These are phyloP conservation scores for Caenorhabditis sp. DNA, from an alignment of 2,888 invertebrate genomes.

Conservation along the genomic window DNA sequence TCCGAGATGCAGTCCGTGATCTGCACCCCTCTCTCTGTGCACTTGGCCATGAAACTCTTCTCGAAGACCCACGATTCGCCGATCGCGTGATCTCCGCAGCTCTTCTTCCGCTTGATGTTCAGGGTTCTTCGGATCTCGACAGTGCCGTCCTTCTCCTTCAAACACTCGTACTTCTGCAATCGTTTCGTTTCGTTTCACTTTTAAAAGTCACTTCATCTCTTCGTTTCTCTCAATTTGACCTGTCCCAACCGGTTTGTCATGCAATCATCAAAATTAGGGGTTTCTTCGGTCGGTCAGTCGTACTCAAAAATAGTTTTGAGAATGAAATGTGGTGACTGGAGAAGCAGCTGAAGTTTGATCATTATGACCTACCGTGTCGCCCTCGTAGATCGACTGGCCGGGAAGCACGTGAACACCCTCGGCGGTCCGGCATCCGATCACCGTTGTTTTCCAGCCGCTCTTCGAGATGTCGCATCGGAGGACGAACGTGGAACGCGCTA, in stretches of 20 bases:
- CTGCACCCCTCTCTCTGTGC: conserved; percentile 59
- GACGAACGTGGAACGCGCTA: conserved; percentile 67
- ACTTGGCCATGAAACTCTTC: conserved; percentile 65
- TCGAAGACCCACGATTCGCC: conserved; percentile 66
- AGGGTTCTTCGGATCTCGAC: conserved; percentile 64
- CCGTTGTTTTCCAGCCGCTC: conserved; percentile 64
- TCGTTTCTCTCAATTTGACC: background rate
- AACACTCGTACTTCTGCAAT: conserved; percentile 67
- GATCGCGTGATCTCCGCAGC: conserved; percentile 63
- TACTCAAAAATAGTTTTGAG: conserved; percentile 15
- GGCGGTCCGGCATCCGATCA: conserved; percentile 63
- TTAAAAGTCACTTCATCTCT: conserved; percentile 14
- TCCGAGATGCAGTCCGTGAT: conserved; percentile 67
- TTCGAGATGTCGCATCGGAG: conserved; percentile 65
- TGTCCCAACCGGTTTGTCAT: conserved; percentile 40
- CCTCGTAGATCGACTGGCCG: conserved; percentile 64
- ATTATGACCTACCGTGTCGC: conserved; percentile 57
- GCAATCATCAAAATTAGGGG: conserved; percentile 16
- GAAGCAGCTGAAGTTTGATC: background rate
- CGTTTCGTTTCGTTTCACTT: background rate
- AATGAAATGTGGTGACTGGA: background rate
- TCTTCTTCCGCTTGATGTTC: conserved; percentile 58
- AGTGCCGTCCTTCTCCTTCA: conserved; percentile 59
- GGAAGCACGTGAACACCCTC: conserved; percentile 62
- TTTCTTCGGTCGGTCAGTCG: background rate